phyloP scores from a whole-genome alignment of 1,140 invertebrate genomes.

The Bacillus rossius region DNA sequence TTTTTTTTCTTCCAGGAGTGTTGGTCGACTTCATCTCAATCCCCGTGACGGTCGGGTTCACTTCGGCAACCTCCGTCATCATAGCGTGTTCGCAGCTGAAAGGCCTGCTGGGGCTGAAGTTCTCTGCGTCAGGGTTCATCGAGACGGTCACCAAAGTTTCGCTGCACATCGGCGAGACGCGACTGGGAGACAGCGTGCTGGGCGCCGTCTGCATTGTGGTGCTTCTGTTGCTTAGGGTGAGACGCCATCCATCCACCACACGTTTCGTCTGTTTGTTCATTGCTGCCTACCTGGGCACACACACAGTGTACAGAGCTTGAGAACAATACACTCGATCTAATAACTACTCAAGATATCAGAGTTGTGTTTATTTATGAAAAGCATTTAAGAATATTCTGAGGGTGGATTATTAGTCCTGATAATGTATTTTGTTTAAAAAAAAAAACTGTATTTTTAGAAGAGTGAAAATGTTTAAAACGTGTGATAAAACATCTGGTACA shows the following conservation, averaged over 20 bases:
- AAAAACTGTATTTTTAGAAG: not conserved
- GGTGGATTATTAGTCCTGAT: not conserved
- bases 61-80: conserved; percentile 88
- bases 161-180: conserved; percentile 53
- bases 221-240: conserved; percentile 64
- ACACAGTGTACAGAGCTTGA: too few species aligned
- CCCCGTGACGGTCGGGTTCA: conserved; percentile 91
- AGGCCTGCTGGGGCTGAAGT: conserved; percentile 69
- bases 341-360: too few species aligned
- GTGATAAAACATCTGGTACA: too few species aligned
- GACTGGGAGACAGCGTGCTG: conserved; percentile 58
- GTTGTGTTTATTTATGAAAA: too few species aligned
- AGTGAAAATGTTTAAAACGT: too few species aligned
- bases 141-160: conserved; percentile 60
- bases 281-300: not conserved
- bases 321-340: too few species aligned
- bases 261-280: too few species aligned
- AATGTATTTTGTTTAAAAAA: not conserved
- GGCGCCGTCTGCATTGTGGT: conserved; percentile 63
- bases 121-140: conserved; percentile 64
- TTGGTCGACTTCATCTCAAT: conserved; percentile 92
- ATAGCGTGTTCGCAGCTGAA: conserved; percentile 87
- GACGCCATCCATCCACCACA: too few species aligned
- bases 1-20: conserved; percentile 61
- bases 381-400: too few species aligned